A percentile compares a stretch with the other conserved stretches of the same genome.
Evolutionary conservation across 1,140 invertebrate species (phyloP).

Genomic region (Drosophila nikananu): DNA sequence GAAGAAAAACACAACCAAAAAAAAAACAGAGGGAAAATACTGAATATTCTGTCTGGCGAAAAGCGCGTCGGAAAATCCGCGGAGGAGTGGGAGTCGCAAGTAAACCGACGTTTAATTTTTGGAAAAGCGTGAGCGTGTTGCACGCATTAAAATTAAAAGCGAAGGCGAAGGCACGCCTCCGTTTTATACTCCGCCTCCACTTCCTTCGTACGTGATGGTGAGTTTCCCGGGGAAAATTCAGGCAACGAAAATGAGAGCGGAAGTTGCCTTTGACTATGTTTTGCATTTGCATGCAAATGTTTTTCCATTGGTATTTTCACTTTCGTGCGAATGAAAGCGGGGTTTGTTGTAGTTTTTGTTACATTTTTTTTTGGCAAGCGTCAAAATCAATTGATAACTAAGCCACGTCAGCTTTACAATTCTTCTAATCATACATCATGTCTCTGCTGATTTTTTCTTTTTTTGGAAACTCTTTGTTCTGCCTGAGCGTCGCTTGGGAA

Average conservation of each 20-base stretch:
- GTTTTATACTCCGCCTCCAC: slow-evolving; percentile 19
- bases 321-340: slow-evolving; percentile 17
- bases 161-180: slow-evolving; percentile 39
- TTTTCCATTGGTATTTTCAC: slow-evolving; percentile 56
- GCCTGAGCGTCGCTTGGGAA: slow-evolving; percentile 66
- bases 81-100: slow-evolving; percentile 36
- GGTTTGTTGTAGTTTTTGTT: not conserved
- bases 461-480: slow-evolving; percentile 30
- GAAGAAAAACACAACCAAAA: slow-evolving; percentile 4
- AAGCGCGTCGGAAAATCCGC: slow-evolving; percentile 23
- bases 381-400: slow-evolving; percentile 36
- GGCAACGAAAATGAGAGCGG: slow-evolving; percentile 30
- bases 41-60: slow-evolving; percentile 61
- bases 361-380: slow-evolving; percentile 10
- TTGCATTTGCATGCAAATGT: slow-evolving; percentile 81
- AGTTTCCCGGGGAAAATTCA: slow-evolving; percentile 17
- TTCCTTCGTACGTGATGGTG: slow-evolving; percentile 64
- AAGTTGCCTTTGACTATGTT: slow-evolving; percentile 51
- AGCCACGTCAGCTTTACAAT: slow-evolving; percentile 21
- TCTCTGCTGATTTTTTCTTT: not conserved
- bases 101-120: slow-evolving; percentile 80
- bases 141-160: slow-evolving; percentile 83
- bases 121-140: slow-evolving; percentile 70
- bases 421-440: slow-evolving; percentile 4
- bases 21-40: slow-evolving; percentile 36